These are phyloP conservation scores for Epizoanthus rinbou DNA, from an alignment of 92 coral and sea anemone genomes.

Conservation along the genomic window DNA sequence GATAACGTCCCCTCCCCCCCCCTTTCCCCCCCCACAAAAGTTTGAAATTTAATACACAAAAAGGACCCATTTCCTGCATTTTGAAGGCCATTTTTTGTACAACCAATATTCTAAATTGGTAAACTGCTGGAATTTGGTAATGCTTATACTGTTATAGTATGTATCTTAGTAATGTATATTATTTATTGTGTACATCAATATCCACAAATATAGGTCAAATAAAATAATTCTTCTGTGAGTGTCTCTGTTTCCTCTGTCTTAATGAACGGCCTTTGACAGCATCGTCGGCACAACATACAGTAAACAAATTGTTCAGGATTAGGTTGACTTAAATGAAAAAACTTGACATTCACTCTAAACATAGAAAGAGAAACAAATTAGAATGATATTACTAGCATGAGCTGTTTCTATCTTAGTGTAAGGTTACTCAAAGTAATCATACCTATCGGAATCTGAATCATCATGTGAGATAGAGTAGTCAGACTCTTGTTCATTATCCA, in stretches of 20 bases:
- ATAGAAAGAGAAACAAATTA: constrained; percentile 14
- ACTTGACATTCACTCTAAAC: constrained; percentile 12
- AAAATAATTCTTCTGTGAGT: not conserved
- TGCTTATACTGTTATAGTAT: too few relatives aligned
- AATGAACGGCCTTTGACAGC: constrained; percentile 15
- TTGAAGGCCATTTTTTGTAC: too few relatives aligned
- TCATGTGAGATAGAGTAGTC: constrained; percentile 6
- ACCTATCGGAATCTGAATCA: constrained; percentile 3
- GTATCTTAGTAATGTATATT: too few relatives aligned
- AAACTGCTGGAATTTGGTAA: too few relatives aligned
- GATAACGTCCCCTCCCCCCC: too few relatives aligned
- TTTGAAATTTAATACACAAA: too few relatives aligned
- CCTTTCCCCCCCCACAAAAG: too few relatives aligned
- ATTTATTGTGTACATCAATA: too few relatives aligned
- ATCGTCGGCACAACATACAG: constrained; percentile 10
- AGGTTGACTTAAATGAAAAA: constrained; percentile 16
- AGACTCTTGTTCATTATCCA: constrained; percentile 20
- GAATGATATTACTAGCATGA: constrained; percentile 14
- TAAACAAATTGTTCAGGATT: constrained; percentile 8
- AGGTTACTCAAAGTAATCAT: constrained; percentile 20
- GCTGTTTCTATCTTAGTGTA: constrained; percentile 16
- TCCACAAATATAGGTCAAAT: not conserved
- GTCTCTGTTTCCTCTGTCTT: not conserved
- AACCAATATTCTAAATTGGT: too few relatives aligned
- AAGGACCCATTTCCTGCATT: too few relatives aligned